Evolutionary conservation across 2,888 invertebrate genomes (phyloP), one percentile per base, ranked within the genome.

Genomic region (Caenorhabditis japonica): DNA sequence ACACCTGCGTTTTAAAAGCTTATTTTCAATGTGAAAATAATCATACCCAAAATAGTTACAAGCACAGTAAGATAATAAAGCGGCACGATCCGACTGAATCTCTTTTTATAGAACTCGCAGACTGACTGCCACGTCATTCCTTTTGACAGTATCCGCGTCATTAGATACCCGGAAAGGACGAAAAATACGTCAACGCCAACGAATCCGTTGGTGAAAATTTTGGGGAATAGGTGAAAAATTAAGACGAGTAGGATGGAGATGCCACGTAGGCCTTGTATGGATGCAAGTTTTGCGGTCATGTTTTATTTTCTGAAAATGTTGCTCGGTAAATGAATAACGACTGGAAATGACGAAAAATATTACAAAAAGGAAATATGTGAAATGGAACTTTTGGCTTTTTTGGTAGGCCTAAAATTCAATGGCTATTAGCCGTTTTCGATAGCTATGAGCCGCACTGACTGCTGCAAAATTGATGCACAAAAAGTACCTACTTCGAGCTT

Each of bases 121-220:
- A 62, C 51, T 13, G 49, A 19, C 10, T 19, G 12, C 5, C 47
- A 15, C 8, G 43, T 44, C 5, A 47, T 21, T 3, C 25, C 30
- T 33, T 60, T 56, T 1, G 68, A 58, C 0, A 74, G 43, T 15
- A 76, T 58, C 19, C 47, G 43, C 1, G 68, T 61, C 58, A 76
- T 76, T 10, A 72, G 38, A 13, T 58, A 76, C 12, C 76, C 76
- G 21, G 72, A 76, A 4, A 76, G n/a, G 2, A 72, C 72, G 23
- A 76, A 76, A 15, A 76, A 76, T 72, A 76, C 72, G 27, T 76
- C 76, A 33, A 76, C 72, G 17, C 76, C 76, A 7, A 76, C 59
- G 36, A 71, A 76, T 56, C 76, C 71, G 47, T 76, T 60, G 15
- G 27, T n/a, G 47, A 76, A 68, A 1, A 12, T 12, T 17, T 27